phyloP scores from a whole-genome alignment of 2,797 vertebrate genomes.

The Kryptolebias ocellatus region DNA sequence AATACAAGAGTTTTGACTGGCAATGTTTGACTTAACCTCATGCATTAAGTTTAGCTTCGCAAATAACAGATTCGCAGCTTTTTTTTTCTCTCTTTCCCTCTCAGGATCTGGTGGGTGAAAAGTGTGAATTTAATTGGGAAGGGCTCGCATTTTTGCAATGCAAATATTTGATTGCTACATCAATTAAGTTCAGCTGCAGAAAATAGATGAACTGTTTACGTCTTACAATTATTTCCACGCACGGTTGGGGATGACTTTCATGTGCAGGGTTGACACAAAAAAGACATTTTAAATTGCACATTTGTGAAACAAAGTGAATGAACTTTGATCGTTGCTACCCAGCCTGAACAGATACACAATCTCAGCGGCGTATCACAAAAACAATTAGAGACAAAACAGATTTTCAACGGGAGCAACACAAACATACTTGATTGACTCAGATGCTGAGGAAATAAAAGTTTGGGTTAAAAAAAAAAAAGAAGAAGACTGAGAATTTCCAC shows the following conservation, averaged over 20 bases:
- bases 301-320: constrained; percentile 2
- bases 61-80: constrained; percentile 51
- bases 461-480: background rate
- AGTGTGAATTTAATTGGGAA: constrained; percentile 27
- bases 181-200: background rate
- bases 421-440: background rate
- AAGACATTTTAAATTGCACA: constrained; percentile 2
- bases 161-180: constrained; percentile 35
- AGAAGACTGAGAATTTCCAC: constrained; percentile 14
- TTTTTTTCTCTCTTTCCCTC: constrained; percentile 21
- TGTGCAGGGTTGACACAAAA: background rate
- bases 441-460: background rate
- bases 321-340: background rate
- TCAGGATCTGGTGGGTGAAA: constrained; percentile 27
- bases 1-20: constrained; percentile 67
- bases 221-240: constrained; percentile 5
- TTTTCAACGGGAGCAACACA: background rate
- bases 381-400: background rate
- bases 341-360: constrained; percentile 1
- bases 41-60: constrained; percentile 66
- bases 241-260: background rate
- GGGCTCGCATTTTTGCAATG: constrained; percentile 16
- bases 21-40: constrained; percentile 75
- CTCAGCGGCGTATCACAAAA: background rate
- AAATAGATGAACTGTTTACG: constrained; percentile 17